Base-by-base conservation (phyloP, 1,140 invertebrate species). In the Cataglyphis hispanica region DNA sequence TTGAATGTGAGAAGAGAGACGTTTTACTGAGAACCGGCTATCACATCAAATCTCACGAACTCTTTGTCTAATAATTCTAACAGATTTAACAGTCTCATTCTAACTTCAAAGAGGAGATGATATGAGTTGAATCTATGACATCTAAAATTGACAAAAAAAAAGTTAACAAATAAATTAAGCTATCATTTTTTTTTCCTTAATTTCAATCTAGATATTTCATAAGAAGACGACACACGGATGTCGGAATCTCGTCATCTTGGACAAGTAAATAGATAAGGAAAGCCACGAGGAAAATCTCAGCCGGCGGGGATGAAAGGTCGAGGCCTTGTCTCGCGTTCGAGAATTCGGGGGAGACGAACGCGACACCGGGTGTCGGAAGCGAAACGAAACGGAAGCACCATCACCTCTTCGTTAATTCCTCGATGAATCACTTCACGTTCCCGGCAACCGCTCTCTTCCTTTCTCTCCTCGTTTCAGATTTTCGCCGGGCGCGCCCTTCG, bases 401-500 rank as follows among this genome's bases (percentile, higher is more conserved):
- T 1, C 60, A 77, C 81, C 70, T 77, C 34, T 37, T 31, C n/a
- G 43, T 13, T 8, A 61, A 83, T 31, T 83, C 34, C 19, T 74
- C 53, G 53, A n/a, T 16, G 78, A 25, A 31, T 31, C 53, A 13
- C 46, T 37, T 80, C 31, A 56, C 34, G 63, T 64, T 43, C n/a
- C 64, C 64, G 11, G 37, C 46, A 0, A 13, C 3, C 43, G 27
- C 46, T 16, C 56, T 40, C 58, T 27, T 53, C n/a, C 22, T 43
- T 67, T 25, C n/a, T 40, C 37, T 16, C 22, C 19, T 4, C 19
- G 16, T 53, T 25, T 81, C 22, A 16, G 61, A 78, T 37, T 53
- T 31, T 66, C 50, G 64, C 67, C 37, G 37, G 70, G 10, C 72
- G 81, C 81, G 60, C 60, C 81, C 70, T 64, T 53, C 60, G n/a